Conservation (phyloP, 2,797 vertebrate species). For the Taenioides sp. region DNA sequence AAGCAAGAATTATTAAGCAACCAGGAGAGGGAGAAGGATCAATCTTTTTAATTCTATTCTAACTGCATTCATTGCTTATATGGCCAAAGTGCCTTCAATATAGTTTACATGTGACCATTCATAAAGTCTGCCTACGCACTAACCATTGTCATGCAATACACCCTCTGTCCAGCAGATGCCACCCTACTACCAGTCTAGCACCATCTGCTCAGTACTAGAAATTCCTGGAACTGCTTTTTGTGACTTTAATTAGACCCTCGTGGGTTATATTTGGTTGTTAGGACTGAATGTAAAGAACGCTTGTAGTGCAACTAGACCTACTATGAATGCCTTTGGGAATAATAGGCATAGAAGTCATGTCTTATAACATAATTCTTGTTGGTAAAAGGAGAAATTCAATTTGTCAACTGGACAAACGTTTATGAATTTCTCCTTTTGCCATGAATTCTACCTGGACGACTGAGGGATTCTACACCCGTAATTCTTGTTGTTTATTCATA, state of each 20-base stretch:
- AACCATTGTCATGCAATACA: constrained; percentile 23
- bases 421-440: too few species aligned
- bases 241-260: constrained; percentile 1
- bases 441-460: too few species aligned
- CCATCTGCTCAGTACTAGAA: not conserved
- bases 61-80: not conserved
- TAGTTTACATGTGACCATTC: not conserved
- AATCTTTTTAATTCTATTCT: not conserved
- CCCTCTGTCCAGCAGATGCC: constrained; percentile 56
- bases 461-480: too few species aligned
- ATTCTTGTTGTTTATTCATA: not conserved
- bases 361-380: not conserved
- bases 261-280: constrained; percentile 12
- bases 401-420: too few species aligned
- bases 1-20: not conserved
- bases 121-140: not conserved
- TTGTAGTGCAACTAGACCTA: not conserved
- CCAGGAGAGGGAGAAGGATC: too few species aligned
- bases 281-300: constrained; percentile 5
- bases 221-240: constrained; percentile 2
- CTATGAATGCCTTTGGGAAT: not conserved
- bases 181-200: constrained; percentile 16
- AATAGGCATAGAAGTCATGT: not conserved
- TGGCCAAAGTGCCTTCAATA: not conserved
- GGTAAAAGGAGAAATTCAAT: too few species aligned